Conservation (phyloP, 2,888 invertebrate species). For the Megaustenia siamemsis region DNA sequence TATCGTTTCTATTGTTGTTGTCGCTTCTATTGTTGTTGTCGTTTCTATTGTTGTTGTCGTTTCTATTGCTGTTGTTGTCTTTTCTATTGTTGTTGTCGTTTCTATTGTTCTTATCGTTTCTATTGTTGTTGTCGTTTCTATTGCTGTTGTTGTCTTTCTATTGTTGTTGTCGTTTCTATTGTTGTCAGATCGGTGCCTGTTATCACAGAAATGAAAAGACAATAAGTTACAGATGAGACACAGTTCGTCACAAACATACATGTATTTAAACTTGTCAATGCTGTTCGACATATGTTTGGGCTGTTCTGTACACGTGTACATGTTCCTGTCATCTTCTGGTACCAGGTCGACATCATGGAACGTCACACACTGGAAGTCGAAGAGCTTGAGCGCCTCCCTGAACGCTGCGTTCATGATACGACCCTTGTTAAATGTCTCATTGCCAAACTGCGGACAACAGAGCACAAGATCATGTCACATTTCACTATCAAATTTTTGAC, state of each 20-base stretch:
- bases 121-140: too few relatives aligned
- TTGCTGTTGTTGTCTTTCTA: too few relatives aligned
- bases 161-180: too few relatives aligned
- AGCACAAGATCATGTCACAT: background rate
- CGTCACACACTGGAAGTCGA: conserved; percentile 90
- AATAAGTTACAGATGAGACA: too few relatives aligned
- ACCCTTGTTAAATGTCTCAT: conserved; percentile 92
- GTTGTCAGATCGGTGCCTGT: too few relatives aligned
- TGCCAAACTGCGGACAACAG: conserved; percentile 82
- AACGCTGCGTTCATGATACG: conserved; percentile 98
- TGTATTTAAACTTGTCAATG: conserved; percentile 85
- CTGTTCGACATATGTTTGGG: conserved; percentile 96
- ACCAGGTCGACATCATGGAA: conserved; percentile 98
- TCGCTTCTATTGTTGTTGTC: too few relatives aligned
- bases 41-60: too few relatives aligned
- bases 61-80: too few relatives aligned
- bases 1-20: too few relatives aligned
- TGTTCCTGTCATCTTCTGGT: conserved; percentile 94
- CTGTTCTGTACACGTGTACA: conserved; percentile 94
- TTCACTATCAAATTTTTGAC: background rate
- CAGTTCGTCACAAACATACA: conserved; percentile 81
- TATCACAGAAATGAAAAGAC: too few relatives aligned
- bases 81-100: too few relatives aligned
- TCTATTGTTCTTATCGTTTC: too few relatives aligned
- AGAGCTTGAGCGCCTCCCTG: conserved; percentile 90